Percentiles rank a stretch among this genome's conserved stretches.
Conservation (phyloP, 2,113 vertebrate species). For the Gymnobelideus leadbeateri region DNA sequence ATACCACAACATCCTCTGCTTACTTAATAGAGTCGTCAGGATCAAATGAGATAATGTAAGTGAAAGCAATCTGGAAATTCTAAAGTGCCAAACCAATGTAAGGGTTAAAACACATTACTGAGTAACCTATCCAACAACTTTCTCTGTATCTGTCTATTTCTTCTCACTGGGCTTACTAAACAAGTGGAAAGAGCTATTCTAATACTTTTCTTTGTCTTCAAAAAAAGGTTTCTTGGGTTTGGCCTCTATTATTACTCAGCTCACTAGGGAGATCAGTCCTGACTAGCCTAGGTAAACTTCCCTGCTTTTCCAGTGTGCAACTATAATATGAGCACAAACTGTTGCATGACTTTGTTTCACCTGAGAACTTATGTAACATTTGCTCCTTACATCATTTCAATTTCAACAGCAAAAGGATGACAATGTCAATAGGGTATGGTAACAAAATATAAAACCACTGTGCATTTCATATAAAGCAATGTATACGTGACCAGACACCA, state of each 20-base stretch:
- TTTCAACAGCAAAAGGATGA: conserved; percentile 50
- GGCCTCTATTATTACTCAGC: neutral
- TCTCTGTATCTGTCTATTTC: conserved; percentile 41
- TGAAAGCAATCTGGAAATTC: conserved; percentile 1
- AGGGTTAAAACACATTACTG: neutral
- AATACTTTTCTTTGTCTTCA: conserved; percentile 36
- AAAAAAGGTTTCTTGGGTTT: conserved; percentile 22
- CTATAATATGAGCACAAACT: conserved; percentile 70
- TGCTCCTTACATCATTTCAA: conserved; percentile 43
- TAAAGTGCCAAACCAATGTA: conserved; percentile 5
- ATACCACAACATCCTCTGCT: neutral
- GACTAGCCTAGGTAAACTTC: conserved; percentile 29
- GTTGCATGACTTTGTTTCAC: conserved; percentile 48
- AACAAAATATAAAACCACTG: neutral
- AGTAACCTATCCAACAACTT: neutral
- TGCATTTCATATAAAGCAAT: conserved; percentile 21
- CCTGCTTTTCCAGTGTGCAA: conserved; percentile 44
- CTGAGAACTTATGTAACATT: conserved; percentile 67
- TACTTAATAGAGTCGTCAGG: neutral
- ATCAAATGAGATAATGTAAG: neutral
- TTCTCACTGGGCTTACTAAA: conserved; percentile 48
- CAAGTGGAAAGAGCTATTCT: conserved; percentile 46
- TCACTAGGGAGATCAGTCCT: conserved; percentile 34
- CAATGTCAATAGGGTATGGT: conserved; percentile 54
- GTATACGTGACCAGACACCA: conserved; percentile 34